phyloP scores from a whole-genome alignment of 2,888 invertebrate species.

The Nemoura dubitans region DNA sequence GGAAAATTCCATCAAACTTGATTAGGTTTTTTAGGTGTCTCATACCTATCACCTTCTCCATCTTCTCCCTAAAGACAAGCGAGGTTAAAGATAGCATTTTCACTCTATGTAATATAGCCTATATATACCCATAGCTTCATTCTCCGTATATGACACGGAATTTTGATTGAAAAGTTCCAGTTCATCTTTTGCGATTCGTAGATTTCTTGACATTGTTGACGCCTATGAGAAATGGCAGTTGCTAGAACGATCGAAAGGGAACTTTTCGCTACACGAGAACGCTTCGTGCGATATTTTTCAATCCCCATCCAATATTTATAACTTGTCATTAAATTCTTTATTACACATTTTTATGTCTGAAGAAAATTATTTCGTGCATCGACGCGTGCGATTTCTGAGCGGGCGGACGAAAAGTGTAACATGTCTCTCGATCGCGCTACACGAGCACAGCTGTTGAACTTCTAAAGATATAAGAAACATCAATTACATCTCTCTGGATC shows the following conservation, averaged over 20 bases:
- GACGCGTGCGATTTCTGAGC: not conserved
- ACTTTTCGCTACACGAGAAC: too few species aligned
- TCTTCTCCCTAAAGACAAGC: too few species aligned
- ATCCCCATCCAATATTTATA: not conserved
- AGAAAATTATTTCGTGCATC: not conserved
- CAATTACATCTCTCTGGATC: not conserved
- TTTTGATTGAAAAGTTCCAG: not conserved
- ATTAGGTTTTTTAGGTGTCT: not conserved
- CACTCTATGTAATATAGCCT: too few species aligned
- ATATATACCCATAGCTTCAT: too few species aligned
- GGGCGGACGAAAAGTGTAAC: too few species aligned
- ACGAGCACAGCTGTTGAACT: not conserved
- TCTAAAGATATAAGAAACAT: slow-evolving; percentile 12
- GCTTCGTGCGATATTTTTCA: not conserved
- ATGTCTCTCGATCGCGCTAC: not conserved
- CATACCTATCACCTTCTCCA: too few species aligned
- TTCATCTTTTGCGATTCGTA: not conserved
- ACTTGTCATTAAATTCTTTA: slow-evolving; percentile 12
- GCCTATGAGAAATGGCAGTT: too few species aligned
- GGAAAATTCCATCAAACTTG: not conserved
- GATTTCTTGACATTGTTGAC: not conserved
- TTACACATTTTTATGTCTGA: not conserved
- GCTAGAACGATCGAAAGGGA: too few species aligned
- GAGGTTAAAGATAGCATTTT: too few species aligned
- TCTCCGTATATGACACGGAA: not conserved